These are phyloP conservation scores for Lutraria rhynchaena DNA, from an alignment of 1,140 invertebrate genomes.

Conservation along the genomic window DNA sequence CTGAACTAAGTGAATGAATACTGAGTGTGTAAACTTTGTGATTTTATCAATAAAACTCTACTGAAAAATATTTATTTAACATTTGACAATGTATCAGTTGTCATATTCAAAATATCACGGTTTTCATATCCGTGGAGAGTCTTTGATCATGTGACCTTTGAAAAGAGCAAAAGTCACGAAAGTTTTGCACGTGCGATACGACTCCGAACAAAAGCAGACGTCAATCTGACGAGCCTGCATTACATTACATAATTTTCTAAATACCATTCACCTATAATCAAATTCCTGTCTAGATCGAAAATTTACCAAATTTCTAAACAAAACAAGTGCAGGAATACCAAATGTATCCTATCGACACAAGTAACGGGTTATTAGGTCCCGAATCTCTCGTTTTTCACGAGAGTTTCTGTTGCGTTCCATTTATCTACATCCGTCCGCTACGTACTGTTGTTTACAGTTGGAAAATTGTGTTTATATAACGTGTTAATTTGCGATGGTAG, in stretches of 20 bases:
- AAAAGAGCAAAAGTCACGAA: not conserved
- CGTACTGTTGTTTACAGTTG: slow-evolving; percentile 68
- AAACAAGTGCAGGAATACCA: slow-evolving; percentile 25
- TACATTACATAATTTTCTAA: slow-evolving; percentile 40
- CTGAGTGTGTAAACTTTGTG: too few species aligned
- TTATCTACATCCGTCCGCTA: slow-evolving; percentile 59
- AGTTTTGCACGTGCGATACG: slow-evolving; percentile 16
- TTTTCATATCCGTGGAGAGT: too few species aligned
- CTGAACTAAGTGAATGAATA: too few species aligned
- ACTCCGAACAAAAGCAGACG: not conserved
- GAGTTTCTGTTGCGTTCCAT: slow-evolving; percentile 56
- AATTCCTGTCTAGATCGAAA: slow-evolving; percentile 36
- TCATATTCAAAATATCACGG: too few species aligned
- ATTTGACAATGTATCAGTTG: too few species aligned
- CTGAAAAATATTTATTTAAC: too few species aligned
- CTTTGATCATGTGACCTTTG: too few species aligned
- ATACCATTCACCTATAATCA: slow-evolving; percentile 28
- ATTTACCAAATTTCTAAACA: slow-evolving; percentile 46
- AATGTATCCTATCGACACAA: slow-evolving; percentile 34
- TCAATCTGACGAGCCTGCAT: not conserved
- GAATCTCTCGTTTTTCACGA: slow-evolving; percentile 46
- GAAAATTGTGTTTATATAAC: slow-evolving; percentile 69
- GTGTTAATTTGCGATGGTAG: slow-evolving; percentile 72
- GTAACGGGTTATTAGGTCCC: slow-evolving; percentile 18
- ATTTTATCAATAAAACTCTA: too few species aligned